These are phyloP conservation scores for Lepilemur septentrionalis DNA, from an alignment of 2,797 vertebrate genomes.

Conservation along the genomic window DNA sequence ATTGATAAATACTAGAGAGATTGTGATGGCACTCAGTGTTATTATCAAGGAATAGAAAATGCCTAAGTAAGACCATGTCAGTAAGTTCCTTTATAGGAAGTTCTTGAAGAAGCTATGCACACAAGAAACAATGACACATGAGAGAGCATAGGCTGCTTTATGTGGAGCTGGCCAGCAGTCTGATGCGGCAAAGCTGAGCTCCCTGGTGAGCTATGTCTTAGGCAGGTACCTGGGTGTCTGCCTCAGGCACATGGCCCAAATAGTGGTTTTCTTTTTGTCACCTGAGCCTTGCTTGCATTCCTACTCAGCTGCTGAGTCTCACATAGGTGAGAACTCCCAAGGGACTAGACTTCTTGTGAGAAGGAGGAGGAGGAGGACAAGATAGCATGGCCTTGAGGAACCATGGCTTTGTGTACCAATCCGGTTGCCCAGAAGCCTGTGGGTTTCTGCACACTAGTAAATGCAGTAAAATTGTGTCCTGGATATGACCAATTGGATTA, in stretches of 20 bases:
- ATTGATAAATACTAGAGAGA: not conserved
- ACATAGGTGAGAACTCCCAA: not conserved
- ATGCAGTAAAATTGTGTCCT: not conserved
- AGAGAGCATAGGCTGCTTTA: not conserved
- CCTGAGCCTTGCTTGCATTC: not conserved
- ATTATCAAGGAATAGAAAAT: not conserved
- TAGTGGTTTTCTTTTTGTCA: not conserved
- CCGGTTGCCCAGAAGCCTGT: not conserved
- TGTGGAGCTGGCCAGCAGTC: too few relatives aligned
- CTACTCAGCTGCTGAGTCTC: not conserved
- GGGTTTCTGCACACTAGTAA: not conserved
- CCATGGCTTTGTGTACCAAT: not conserved
- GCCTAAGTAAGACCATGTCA: not conserved
- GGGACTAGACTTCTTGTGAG: not conserved
- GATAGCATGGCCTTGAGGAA: not conserved
- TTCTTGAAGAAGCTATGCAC: not conserved
- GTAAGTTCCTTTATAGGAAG: not conserved
- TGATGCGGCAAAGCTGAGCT: not conserved
- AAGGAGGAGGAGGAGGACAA: not conserved
- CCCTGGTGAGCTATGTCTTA: not conserved
- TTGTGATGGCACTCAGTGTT: not conserved
- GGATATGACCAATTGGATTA: not conserved
- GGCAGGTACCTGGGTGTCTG: not conserved
- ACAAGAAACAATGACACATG: not conserved
- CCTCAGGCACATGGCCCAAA: not conserved